Conservation (phyloP, 2,113 vertebrate species). For the Sterrhoptilus dennistouni region DNA sequence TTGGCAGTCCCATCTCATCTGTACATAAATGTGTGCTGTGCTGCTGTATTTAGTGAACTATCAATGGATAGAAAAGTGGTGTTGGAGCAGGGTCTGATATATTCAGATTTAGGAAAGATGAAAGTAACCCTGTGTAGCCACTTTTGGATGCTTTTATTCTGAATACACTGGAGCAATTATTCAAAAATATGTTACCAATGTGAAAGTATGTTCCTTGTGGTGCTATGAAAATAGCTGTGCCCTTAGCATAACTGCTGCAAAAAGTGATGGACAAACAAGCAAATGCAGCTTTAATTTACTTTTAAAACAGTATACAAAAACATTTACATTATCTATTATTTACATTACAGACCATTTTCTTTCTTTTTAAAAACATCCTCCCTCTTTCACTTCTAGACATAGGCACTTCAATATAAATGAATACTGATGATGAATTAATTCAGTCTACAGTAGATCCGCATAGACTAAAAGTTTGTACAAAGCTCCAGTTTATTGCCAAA, state of each 20-base stretch:
- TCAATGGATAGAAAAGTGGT: background rate
- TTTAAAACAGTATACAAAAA: background rate
- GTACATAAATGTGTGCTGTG: rapidly evolving
- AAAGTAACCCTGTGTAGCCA: background rate
- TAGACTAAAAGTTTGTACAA: conserved; percentile 48
- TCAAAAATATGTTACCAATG: background rate
- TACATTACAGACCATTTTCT: background rate
- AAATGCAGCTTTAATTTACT: conserved; percentile 7
- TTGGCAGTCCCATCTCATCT: background rate
- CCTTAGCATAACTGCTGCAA: background rate
- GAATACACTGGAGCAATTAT: background rate
- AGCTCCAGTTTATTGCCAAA: conserved; percentile 16
- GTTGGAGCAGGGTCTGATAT: background rate
- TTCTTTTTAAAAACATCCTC: background rate
- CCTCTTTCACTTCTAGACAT: background rate
- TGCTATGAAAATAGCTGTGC: background rate
- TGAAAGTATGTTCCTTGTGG: background rate
- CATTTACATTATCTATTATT: background rate
- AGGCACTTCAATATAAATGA: conserved; percentile 21
- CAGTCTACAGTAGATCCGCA: background rate
- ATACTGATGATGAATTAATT: conserved; percentile 58
- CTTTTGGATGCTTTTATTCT: conserved; percentile 9
- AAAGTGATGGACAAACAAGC: background rate
- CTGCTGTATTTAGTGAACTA: background rate
- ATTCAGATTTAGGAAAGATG: background rate